Evolutionary conservation across 2,888 invertebrate species (phyloP).

Genomic region (Cheilosia grossa): DNA sequence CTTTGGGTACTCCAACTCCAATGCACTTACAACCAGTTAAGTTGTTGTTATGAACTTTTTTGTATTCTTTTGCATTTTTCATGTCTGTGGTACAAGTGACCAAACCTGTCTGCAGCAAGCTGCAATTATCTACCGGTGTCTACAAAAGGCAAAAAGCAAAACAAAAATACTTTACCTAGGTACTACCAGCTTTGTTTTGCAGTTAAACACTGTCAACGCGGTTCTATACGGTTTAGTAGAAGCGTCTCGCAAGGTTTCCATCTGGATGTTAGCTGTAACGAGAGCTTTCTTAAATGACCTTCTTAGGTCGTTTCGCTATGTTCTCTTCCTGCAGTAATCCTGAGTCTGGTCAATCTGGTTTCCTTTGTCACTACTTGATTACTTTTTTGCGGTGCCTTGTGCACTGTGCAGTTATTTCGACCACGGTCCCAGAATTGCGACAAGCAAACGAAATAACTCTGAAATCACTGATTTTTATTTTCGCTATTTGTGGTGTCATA

Average conservation of each 20-base stretch:
- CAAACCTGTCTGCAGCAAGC: conserved; percentile 66
- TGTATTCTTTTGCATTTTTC: conserved; percentile 40
- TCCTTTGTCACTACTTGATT: conserved; percentile 32
- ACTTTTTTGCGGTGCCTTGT: conserved; percentile 7
- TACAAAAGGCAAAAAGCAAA: conserved; percentile 35
- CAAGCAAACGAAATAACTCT: conserved; percentile 39
- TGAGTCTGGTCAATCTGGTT: conserved; percentile 62
- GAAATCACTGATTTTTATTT: background rate
- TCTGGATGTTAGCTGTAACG: conserved; percentile 20
- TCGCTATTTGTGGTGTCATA: conserved; percentile 27
- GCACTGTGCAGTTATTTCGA: conserved; percentile 35
- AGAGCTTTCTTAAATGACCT: conserved; percentile 71
- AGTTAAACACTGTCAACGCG: conserved; percentile 16
- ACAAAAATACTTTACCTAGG: conserved; percentile 24
- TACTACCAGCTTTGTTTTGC: conserved; percentile 18
- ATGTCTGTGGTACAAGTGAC: conserved; percentile 49
- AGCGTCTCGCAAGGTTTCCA: conserved; percentile 22
- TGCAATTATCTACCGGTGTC: conserved; percentile 70
- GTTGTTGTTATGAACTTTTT: conserved; percentile 12
- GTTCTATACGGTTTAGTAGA: conserved; percentile 18
- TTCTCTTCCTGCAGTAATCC: conserved; percentile 64
- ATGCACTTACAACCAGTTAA: conserved; percentile 62
- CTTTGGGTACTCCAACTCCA: conserved; percentile 7
- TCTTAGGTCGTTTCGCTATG: conserved; percentile 67
- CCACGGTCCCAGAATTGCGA: conserved; percentile 14